These are phyloP conservation scores for Hanleya hanleyi DNA, from an alignment of 2,888 invertebrate genomes.

Conservation along the genomic window DNA sequence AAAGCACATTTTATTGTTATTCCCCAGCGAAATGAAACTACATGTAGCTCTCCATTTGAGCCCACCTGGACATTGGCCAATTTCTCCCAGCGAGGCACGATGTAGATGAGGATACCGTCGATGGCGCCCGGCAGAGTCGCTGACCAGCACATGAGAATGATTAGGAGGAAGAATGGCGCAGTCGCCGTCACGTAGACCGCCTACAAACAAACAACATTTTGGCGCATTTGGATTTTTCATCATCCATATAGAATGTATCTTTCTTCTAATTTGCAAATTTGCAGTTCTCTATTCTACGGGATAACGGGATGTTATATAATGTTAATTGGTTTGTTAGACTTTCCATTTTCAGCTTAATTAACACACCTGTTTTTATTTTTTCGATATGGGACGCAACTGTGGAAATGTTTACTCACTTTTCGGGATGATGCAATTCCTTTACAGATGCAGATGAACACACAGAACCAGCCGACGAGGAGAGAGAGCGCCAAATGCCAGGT, in stretches of 20 bases:
- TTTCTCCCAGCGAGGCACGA: not conserved
- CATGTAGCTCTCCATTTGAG: too few species aligned
- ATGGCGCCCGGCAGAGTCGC: not conserved
- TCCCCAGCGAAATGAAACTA: too few species aligned
- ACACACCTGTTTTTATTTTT: too few species aligned
- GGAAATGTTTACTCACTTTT: not conserved
- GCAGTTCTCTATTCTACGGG: too few species aligned
- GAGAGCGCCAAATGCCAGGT: not conserved
- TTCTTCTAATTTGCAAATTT: too few species aligned
- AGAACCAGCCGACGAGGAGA: not conserved
- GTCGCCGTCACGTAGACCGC: slow-evolving; percentile 4
- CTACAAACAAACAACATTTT: too few species aligned
- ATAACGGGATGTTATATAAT: too few species aligned
- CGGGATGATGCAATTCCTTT: not conserved
- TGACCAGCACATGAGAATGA: not conserved
- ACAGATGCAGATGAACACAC: not conserved
- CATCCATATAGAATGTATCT: too few species aligned
- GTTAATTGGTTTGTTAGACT: too few species aligned
- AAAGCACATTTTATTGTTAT: too few species aligned
- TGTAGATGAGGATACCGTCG: not conserved
- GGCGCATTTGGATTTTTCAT: too few species aligned
- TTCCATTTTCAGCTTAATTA: too few species aligned
- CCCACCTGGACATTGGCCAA: not conserved
- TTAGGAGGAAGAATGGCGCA: not conserved
- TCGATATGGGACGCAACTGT: not conserved